These are phyloP conservation scores for Lacerta agilis DNA, from an alignment of 2,797 vertebrate genomes.

Conservation along the genomic window DNA sequence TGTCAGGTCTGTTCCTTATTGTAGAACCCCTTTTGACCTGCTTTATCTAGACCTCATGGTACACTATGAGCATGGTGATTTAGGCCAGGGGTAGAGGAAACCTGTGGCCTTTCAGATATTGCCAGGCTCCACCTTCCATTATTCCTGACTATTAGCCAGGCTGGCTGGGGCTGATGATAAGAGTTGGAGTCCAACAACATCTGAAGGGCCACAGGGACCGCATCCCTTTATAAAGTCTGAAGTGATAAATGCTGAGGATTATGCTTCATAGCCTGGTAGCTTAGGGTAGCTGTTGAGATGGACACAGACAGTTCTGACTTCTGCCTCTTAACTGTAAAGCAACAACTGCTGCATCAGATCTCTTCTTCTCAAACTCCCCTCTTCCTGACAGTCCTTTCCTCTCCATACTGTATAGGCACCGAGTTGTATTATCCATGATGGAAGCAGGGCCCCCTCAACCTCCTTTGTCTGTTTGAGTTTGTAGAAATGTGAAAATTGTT, in stretches of 20 bases:
- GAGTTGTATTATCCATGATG: neutral
- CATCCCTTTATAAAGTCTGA: neutral
- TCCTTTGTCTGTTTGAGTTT: neutral
- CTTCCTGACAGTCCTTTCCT: neutral
- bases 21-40: neutral
- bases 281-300: neutral
- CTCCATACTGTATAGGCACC: neutral
- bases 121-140: too few relatives aligned
- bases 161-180: too few relatives aligned
- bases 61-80: neutral
- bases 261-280: neutral
- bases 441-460: neutral
- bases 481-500: neutral
- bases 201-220: too few relatives aligned
- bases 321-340: neutral
- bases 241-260: neutral
- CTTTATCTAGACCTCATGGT: neutral
- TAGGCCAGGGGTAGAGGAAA: too few relatives aligned
- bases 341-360: neutral
- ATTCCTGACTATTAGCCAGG: too few relatives aligned
- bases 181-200: too few relatives aligned
- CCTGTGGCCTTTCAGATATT: too few relatives aligned
- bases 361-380: neutral
- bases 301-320: neutral
- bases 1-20: neutral